Base-by-base conservation (phyloP, 2,797 vertebrate species). In the Cichlasoma orientale region DNA sequence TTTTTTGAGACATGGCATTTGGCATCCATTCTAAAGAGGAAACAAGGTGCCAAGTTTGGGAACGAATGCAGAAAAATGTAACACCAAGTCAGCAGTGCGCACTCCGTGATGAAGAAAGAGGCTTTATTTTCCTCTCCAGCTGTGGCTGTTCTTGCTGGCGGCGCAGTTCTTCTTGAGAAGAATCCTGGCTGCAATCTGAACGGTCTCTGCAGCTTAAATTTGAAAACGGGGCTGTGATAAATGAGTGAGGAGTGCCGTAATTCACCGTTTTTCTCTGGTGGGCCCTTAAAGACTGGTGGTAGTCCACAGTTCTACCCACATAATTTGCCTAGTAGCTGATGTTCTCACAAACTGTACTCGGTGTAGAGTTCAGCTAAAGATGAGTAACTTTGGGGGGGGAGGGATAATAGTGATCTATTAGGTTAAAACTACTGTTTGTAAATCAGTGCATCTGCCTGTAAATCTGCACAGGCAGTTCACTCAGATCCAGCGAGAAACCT, bases 101-200 rank as follows among this genome's bases (percentile, higher is more conserved):
- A 85, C 79, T 88, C 90, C 33, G 53, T 71, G 66, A 71, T 77
- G 85, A 92, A 91, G 86, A 93, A 91, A 87, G 83, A 84, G 73
- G 74, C 88, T 88, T 92, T 88, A 84, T 92, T 89, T 90, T 92
- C 85, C 88, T 82, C 85, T 88, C 85, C 87, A 91, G 85, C 92
- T 93, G 91, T 53, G 91, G 82, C 79, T 82, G 90, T 56, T 82
- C 83, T 82, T 85, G 74, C 86, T 93, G 90, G 90, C 88, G 86
- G 79, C 4, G 4, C 3, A 36, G 80, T 80, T 82, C 72, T 86
- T 82, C 82, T 77, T 77, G 18, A 85, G 78, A 86, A 84, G 84
- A 85, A 80, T 87, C 74, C 77, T 92, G 91, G 86, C 85, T 53
- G 21, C 59, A 44, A 75, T 79, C 31, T 82, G 71, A 83, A 79